phyloP scores from a whole-genome alignment of 2,888 invertebrate species.

The Amiota communis region DNA sequence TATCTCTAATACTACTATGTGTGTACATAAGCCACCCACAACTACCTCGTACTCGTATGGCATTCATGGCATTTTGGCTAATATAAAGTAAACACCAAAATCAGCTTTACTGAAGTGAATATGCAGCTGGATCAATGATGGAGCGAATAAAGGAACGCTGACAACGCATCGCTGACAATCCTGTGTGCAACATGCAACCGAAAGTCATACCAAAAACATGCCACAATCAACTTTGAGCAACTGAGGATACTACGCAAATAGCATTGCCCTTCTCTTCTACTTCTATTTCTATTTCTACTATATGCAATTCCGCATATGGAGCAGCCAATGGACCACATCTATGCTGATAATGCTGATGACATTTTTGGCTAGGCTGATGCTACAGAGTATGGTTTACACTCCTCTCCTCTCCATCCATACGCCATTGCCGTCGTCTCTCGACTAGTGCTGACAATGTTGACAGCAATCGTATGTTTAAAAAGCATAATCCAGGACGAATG shows the following conservation, averaged over 20 bases:
- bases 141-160: not conserved
- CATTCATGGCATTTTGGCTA: not conserved
- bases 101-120: constrained; percentile 13
- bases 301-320: not conserved
- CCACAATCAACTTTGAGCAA: constrained; percentile 41
- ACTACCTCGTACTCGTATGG: not conserved
- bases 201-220: constrained; percentile 28
- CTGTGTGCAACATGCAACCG: constrained; percentile 13
- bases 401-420: not conserved
- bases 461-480: constrained; percentile 69
- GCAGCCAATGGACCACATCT: constrained; percentile 30
- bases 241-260: constrained; percentile 29
- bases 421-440: constrained; percentile 5
- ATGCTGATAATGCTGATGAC: constrained; percentile 10
- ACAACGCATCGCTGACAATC: constrained; percentile 13
- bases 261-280: too few relatives aligned
- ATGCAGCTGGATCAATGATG: not conserved
- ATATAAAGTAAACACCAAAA: constrained; percentile 21
- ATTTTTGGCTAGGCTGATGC: constrained; percentile 35
- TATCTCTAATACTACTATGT: not conserved
- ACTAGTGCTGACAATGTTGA: constrained; percentile 62
- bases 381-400: constrained; percentile 24
- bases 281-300: too few relatives aligned
- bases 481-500: constrained; percentile 69
- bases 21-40: not conserved